Evolutionary conservation across 2,113 vertebrate species (phyloP).

Genomic region (Melospiza georgiana): DNA sequence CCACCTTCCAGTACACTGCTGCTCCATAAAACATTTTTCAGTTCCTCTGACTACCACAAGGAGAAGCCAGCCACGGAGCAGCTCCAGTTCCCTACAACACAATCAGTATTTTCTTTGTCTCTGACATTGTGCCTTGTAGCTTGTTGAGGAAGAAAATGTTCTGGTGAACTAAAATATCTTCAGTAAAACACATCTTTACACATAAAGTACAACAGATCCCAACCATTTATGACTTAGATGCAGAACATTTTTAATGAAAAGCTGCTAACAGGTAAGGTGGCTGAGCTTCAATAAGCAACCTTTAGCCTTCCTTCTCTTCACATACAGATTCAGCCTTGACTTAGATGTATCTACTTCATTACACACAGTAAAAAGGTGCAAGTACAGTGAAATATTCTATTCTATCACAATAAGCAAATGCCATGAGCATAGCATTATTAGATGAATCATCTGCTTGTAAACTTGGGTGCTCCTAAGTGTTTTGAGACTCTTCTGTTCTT

Average conservation of each 20-base stretch:
- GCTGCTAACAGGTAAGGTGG: neutral
- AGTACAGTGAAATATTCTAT: neutral
- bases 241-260: neutral
- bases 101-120: neutral
- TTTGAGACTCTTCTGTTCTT: neutral
- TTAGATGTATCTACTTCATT: neutral
- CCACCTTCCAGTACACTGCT: neutral
- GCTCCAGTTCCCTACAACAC: neutral
- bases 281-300: neutral
- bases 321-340: neutral
- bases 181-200: neutral
- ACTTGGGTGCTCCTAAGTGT: neutral
- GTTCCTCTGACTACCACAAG: neutral
- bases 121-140: neutral
- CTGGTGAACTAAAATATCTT: neutral
- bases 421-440: neutral
- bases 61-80: neutral
- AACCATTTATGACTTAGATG: neutral
- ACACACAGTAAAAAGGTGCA: neutral
- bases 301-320: neutral
- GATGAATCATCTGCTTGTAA: neutral
- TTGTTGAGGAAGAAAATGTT: neutral
- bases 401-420: neutral
- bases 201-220: neutral
- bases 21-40: neutral